Evolutionary conservation across 1,140 invertebrate genomes (phyloP), one percentile per base, ranked within the genome.

Genomic region (Ganaspis sp.): DNA sequence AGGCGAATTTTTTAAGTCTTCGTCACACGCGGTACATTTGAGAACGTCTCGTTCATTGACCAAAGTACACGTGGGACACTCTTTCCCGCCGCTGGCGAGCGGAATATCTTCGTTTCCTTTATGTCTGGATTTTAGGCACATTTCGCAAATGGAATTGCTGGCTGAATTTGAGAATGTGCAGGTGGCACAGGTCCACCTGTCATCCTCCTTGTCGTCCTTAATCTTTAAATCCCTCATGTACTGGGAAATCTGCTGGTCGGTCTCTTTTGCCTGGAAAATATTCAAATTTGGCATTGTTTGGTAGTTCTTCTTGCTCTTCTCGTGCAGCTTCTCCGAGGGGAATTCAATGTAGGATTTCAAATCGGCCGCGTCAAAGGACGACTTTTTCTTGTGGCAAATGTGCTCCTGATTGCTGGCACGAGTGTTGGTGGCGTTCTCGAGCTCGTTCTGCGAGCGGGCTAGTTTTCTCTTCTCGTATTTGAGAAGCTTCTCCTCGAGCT

Each of bases 1-100:
- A 42, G 95, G 95, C 74, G 95, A 96, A 90, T 95, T 93, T 88
- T 95, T 93, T 23, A 96, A 91, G 87, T 93, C 94, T 21, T 91
- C 89, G 15, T 92, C 92, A 90, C 96, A 97, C 21, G 94, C 95
- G 73, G 93, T 93, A 86, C 96, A 96, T 6, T 85, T 86, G 29
- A 90, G 91, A 5, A 93, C 94, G 72, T 93, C 93, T 87, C 94
- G 94, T 21, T 93, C 92, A 88, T 97, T 96, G n/a, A 96, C 94
- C 12, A 96, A 88, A n/a, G 95, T 97, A 87, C 96, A 97, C 37
- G 93, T 91, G 1, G 94, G 94, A 85, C 96, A 97, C 85, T 96
- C 94, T 38, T 94, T 92, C 0, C 95, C 95, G 0, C 95, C 95
- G 37, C 95, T 95, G 4, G 93, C 93, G 26, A 96, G 90, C 1